Conservation (phyloP, 2,113 vertebrate genomes). For the Rana temporaria region DNA sequence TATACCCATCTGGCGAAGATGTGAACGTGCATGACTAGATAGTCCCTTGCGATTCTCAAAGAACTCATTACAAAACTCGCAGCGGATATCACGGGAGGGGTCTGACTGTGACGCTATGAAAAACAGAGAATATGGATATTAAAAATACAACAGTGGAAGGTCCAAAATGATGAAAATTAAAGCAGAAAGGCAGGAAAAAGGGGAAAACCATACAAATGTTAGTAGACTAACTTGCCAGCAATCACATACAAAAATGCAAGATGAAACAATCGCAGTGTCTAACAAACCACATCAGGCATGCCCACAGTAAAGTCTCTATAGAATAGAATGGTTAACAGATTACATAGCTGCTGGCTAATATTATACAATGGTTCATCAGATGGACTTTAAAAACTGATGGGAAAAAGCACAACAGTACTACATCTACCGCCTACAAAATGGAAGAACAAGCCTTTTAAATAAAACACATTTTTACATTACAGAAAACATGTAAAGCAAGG, state of each 20-base stretch:
- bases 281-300: background rate
- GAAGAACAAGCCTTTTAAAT: no score
- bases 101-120: slow-evolving; percentile 39
- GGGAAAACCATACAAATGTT: slow-evolving; percentile 4
- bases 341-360: no score
- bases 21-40: slow-evolving; percentile 76
- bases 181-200: background rate
- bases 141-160: background rate
- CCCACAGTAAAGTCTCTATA: no score
- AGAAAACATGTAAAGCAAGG: no score
- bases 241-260: slow-evolving; percentile 12
- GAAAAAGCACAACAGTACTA: no score
- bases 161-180: background rate
- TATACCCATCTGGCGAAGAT: slow-evolving; percentile 78
- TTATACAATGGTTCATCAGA: no score
- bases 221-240: background rate
- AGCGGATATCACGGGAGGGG: slow-evolving; percentile 75
- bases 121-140: background rate
- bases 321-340: no score
- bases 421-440: no score
- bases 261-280: background rate
- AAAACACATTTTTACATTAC: no score
- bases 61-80: slow-evolving; percentile 79
- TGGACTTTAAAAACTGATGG: no score
- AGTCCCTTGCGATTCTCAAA: slow-evolving; percentile 80